Base-by-base conservation (phyloP, 2,113 vertebrate genomes). In the Scolopax mira region DNA sequence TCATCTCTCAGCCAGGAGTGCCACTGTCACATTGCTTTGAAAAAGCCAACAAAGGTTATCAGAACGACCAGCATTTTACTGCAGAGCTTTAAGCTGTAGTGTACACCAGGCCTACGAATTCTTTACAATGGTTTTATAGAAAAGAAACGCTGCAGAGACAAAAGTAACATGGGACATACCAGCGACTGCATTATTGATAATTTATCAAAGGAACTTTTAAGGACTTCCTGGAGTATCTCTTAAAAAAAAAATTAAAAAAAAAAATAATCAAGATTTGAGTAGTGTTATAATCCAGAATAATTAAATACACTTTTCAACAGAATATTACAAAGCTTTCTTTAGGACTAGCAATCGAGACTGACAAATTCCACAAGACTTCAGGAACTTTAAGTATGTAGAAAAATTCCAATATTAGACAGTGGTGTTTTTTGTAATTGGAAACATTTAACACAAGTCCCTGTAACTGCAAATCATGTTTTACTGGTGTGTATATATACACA, bases 321-420 rank as follows among this genome's bases (percentile, higher is more conserved):
- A 96, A 79, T 89, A 96, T 94, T 94, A 97, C 93, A 87, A 95
- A 78, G 85, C 78, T 89, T 95, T 42, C 94, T 97, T 96, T 94
- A 97, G 86, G 44, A 97, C 96, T 93, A 97, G 82, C 79, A 46
- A 97, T 46, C 93, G 95, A 94, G 81, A 97, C 88, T 96, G 96
- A 95, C 89, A 95, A 97, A 97, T 79, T 97, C 94, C 96, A 97
- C 96, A 73, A 96, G 95, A 97, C 89, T 95, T 89, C 89, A 89
- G 88, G 88, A 96, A 97, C 75, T 96, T 98, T 81, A 93, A 95
- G 93, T 78, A 97, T 16, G 55, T 94, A 97, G 94, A 96, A 94
- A 97, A 96, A 96, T 94, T 79, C 95, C 79, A 94, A 39, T 88
- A 92, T 78, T 69, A 85, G 95, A 95, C 81, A 96, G 79, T 65